phyloP scores from a whole-genome alignment of 2,113 vertebrate species.

The Cebus imitator region DNA sequence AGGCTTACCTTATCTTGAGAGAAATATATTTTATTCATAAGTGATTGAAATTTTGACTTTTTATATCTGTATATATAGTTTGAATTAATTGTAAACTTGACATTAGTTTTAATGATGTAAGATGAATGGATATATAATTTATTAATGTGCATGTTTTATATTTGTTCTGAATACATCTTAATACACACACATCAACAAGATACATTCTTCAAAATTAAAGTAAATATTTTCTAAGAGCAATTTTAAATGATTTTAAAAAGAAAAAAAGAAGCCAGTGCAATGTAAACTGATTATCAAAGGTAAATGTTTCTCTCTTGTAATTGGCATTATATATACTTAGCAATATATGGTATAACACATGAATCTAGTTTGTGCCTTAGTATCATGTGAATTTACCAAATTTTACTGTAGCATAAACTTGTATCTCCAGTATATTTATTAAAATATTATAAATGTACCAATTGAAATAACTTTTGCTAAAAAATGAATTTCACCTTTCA shows the following conservation, averaged over 20 bases:
- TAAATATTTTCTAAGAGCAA: constrained; percentile 25
- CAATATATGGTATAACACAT: neutral
- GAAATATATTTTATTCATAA: constrained; percentile 1
- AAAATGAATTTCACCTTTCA: neutral
- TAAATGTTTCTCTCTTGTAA: neutral
- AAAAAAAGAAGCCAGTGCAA: neutral
- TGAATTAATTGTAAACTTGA: neutral
- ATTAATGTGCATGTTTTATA: neutral
- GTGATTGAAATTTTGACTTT: neutral
- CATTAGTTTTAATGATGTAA: constrained; percentile 8
- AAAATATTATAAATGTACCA: neutral
- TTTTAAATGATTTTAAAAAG: neutral
- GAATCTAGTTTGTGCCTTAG: neutral
- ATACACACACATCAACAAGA: neutral
- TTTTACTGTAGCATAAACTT: neutral
- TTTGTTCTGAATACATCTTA: constrained; percentile 28
- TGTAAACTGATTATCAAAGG: neutral
- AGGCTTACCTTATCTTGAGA: neutral
- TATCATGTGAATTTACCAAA: neutral
- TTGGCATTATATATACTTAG: neutral
- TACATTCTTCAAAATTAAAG: neutral
- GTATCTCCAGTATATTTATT: neutral
- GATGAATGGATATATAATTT: neutral
- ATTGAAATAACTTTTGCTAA: neutral
- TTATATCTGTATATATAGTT: neutral